Conservation (phyloP, 2,888 invertebrate genomes). For the Caenorhabditis sp. region DNA sequence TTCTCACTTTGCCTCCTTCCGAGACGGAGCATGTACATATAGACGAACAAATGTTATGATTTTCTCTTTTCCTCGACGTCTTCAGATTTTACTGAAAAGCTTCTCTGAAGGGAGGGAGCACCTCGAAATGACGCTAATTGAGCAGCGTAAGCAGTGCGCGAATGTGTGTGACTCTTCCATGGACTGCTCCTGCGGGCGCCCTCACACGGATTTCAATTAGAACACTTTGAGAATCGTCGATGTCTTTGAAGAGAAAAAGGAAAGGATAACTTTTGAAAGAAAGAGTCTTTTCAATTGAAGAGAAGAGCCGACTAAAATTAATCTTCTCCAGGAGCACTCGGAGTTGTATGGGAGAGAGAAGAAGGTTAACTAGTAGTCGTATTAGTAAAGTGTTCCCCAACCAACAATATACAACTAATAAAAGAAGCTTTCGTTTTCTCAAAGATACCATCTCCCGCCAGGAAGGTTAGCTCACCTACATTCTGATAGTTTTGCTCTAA, state of each 20-base stretch:
- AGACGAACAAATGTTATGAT: slow-evolving; percentile 52
- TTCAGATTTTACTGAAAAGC: slow-evolving; percentile 17
- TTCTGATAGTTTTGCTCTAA: no score
- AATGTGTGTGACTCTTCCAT: slow-evolving; percentile 21
- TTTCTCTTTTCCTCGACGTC: slow-evolving; percentile 36
- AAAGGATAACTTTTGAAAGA: slow-evolving; percentile 27
- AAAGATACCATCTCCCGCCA: not conserved
- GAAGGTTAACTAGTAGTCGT: slow-evolving; percentile 32
- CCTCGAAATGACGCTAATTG: slow-evolving; percentile 64
- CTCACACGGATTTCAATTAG: slow-evolving; percentile 57
- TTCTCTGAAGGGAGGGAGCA: not conserved
- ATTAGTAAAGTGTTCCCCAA: slow-evolving; percentile 1
- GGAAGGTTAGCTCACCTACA: no score
- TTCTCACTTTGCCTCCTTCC: slow-evolving; percentile 29
- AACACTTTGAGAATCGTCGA: slow-evolving; percentile 50
- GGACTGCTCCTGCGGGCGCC: not conserved
- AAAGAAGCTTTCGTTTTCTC: not conserved
- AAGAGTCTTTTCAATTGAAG: slow-evolving; percentile 30
- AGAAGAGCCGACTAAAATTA: slow-evolving; percentile 51
- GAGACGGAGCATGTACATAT: slow-evolving; percentile 23
- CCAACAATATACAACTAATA: slow-evolving; percentile 25
- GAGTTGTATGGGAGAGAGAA: slow-evolving; percentile 19
- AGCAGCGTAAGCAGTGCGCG: slow-evolving; percentile 49
- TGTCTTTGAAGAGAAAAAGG: slow-evolving; percentile 7
- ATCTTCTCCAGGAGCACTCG: slow-evolving; percentile 34